phyloP scores from a whole-genome alignment of 2,113 vertebrate genomes.

The Sakesphorus luctuosus region DNA sequence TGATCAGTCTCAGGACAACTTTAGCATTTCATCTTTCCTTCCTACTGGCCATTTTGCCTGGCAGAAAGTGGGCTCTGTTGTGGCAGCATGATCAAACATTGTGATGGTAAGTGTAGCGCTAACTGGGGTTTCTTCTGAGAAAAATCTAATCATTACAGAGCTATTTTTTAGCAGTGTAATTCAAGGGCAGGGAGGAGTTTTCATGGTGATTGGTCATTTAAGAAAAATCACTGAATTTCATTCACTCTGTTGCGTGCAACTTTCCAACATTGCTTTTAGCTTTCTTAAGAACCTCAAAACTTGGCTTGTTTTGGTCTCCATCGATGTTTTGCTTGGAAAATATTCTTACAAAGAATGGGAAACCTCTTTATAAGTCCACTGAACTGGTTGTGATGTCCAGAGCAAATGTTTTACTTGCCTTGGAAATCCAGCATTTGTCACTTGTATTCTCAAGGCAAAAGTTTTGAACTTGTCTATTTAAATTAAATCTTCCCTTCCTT shows the following conservation, averaged over 20 bases:
- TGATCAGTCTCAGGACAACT: accelerated
- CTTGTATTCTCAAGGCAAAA: slow-evolving; percentile 5
- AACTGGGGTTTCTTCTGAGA: not conserved
- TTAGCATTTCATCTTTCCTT: accelerated
- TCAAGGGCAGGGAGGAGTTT: not conserved
- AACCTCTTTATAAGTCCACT: not conserved
- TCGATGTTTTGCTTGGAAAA: not conserved
- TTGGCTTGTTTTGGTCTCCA: not conserved
- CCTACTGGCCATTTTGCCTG: accelerated
- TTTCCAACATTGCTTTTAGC: not conserved
- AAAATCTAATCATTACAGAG: not conserved
- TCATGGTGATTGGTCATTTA: not conserved
- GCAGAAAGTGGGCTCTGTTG: not conserved
- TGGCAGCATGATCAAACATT: not conserved
- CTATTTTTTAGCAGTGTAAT: not conserved
- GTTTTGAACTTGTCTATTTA: slow-evolving; percentile 41
- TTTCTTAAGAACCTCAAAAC: not conserved
- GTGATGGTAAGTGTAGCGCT: not conserved
- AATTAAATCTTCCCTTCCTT: not conserved
- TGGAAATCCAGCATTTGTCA: slow-evolving; percentile 15
- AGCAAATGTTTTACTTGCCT: not conserved
- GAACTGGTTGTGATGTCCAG: not conserved
- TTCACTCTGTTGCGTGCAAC: not conserved
- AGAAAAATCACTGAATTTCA: not conserved
- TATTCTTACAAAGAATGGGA: not conserved